phyloP scores from a whole-genome alignment of 1,140 invertebrate species.

The Pemphigus obesinymphae region DNA sequence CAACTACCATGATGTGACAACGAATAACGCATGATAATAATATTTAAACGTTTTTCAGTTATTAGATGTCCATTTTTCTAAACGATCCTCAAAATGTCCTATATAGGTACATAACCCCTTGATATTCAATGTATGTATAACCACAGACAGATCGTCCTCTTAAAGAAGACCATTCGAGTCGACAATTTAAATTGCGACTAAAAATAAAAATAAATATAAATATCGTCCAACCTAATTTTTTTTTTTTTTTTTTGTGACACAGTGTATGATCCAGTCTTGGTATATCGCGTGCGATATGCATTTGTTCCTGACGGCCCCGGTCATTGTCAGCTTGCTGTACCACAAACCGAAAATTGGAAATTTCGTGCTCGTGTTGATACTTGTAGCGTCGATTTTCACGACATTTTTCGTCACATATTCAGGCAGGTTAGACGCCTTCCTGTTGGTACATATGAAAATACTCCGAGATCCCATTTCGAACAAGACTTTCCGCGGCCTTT shows the following conservation, averaged over 20 bases:
- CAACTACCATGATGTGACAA: too few relatives aligned
- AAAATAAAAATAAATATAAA: too few relatives aligned
- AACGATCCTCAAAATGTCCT: too few relatives aligned
- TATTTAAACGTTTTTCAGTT: too few relatives aligned
- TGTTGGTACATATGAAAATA: constrained; percentile 22
- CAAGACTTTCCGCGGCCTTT: constrained; percentile 50
- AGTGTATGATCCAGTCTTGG: constrained; percentile 59
- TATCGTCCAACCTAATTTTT: too few relatives aligned
- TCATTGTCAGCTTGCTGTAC: constrained; percentile 53
- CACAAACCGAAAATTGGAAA: constrained; percentile 48
- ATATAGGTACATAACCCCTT: too few relatives aligned
- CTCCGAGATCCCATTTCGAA: constrained; percentile 27
- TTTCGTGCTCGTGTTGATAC: background rate
- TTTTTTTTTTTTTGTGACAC: background rate
- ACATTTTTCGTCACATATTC: constrained; percentile 42
- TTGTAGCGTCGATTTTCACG: constrained; percentile 24
- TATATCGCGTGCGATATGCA: constrained; percentile 58
- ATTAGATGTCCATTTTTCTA: too few relatives aligned
- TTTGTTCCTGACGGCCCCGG: constrained; percentile 53
- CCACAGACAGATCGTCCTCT: too few relatives aligned
- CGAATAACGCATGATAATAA: too few relatives aligned
- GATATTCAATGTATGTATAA: too few relatives aligned
- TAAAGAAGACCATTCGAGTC: too few relatives aligned
- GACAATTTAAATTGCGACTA: too few relatives aligned
- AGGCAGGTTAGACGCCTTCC: constrained; percentile 32